Base-by-base conservation (phyloP, 2,797 vertebrate genomes). In the Rallus crepitans region DNA sequence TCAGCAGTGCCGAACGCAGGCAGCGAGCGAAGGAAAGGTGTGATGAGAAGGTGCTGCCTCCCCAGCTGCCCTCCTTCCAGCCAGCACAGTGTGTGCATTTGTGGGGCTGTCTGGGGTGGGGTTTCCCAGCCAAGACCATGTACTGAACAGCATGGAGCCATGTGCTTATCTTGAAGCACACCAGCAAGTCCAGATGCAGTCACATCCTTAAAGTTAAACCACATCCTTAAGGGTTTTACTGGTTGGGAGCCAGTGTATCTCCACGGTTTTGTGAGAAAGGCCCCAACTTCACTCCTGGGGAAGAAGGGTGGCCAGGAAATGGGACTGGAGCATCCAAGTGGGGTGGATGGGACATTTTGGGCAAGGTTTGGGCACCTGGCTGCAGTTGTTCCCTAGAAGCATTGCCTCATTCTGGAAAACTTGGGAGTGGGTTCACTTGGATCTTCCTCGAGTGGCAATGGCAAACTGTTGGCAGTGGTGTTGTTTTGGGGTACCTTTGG, bases 21-120 rank as follows among this genome's bases (percentile, higher is more conserved):
- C 56, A 31, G 81, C 0, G 23, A 30, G 66, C 1, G 17, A 33
- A 73, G 61, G 84, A 16, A 4, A 21, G 78, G 35, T 52, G 83
- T 53, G 73, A 52, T 7, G 60, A 21, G 75, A 39, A 45, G 40
- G 31, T 21, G 73, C 73, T 61, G 64, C 11, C 12, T 9, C 16
- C 9, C 35, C 1, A 1, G 56, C 19, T 17, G 35, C 25, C 40
- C 45, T 53, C 65, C 60, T 30, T 11, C 9, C 52, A 17, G 33
- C 61, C 1, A 2, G 6, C 27, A 7, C 3, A 5, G 31, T 0
- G 1, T 2, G 40, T 2, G 8, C 7, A 0, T 15, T 25, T 18
- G 0, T 8, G 65, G 82, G 70, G 39, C 57, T 78, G 57, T 33
- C 8, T 0, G 0, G 53, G 37, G 48, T n/a, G 73, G 75, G 50